A percentile compares a stretch with the other conserved stretches of the same genome.
phyloP scores from a whole-genome alignment of 2,888 invertebrate genomes.

The Drosophila suboccidentalis region DNA sequence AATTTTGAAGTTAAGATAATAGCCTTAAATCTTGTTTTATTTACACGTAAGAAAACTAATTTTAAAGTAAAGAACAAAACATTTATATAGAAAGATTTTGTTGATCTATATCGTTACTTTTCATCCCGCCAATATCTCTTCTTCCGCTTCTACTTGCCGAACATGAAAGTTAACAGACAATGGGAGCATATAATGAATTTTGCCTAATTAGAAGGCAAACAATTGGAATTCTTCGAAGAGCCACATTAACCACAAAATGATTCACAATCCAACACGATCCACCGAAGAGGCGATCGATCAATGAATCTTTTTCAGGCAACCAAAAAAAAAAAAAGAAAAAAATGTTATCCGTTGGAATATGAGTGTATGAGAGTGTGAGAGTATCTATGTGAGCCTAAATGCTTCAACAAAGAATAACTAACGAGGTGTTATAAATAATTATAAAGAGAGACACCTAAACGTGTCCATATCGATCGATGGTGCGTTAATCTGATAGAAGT shows the following conservation, averaged over 20 bases:
- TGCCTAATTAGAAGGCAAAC: conserved; percentile 23
- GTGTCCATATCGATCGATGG: conserved; percentile 49
- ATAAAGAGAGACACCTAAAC: conserved; percentile 64
- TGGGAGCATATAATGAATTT: conserved; percentile 9
- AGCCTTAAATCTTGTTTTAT: not conserved
- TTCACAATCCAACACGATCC: conserved; percentile 2
- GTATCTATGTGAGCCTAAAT: conserved; percentile 59
- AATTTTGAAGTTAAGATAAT: not conserved
- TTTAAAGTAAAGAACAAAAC: not conserved
- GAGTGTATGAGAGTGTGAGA: conserved; percentile 12
- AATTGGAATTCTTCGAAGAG: conserved; percentile 15
- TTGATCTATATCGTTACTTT: not conserved
- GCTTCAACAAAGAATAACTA: conserved; percentile 76
- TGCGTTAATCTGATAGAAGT: conserved; percentile 59
- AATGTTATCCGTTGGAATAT: conserved; percentile 21
- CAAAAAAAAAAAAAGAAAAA: conserved; percentile 7
- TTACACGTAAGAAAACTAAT: not conserved
- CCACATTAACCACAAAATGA: conserved; percentile 16
- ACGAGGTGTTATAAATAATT: conserved; percentile 82
- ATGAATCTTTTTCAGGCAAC: conserved; percentile 27
- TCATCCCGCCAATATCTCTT: not conserved
- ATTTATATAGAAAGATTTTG: not conserved
- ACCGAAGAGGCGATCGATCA: conserved; percentile 41
- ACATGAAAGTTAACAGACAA: not conserved
- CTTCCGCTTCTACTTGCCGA: not conserved